A percentile compares a stretch with the other conserved stretches of the same genome.
Conservation (phyloP, 2,113 vertebrate genomes). For the Aegithalos caudatus region DNA sequence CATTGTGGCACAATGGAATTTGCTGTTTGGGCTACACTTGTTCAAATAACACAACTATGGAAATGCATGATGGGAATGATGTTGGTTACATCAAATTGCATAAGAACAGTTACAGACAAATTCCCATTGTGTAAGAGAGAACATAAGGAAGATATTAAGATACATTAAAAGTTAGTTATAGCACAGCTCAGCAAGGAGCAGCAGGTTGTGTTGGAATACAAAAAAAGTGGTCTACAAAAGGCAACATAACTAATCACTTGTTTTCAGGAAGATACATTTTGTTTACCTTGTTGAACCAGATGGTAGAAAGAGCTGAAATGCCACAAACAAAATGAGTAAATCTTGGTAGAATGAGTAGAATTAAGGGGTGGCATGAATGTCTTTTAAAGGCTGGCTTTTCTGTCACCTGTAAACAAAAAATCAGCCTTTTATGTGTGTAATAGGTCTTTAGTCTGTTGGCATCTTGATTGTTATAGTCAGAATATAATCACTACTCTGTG, state of each 20-base stretch:
- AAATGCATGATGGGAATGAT: background rate
- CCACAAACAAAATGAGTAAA: background rate
- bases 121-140: background rate
- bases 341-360: background rate
- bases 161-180: accelerated
- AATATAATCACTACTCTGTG: background rate
- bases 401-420: background rate
- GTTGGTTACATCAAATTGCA: background rate
- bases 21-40: background rate
- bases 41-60: accelerated
- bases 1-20: background rate
- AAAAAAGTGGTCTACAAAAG: background rate
- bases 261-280: background rate
- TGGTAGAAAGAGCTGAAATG: background rate
- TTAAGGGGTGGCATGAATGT: background rate
- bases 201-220: background rate
- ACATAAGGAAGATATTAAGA: background rate
- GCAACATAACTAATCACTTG: background rate
- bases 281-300: background rate
- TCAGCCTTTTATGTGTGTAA: background rate
- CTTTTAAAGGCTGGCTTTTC: background rate
- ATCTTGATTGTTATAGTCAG: background rate
- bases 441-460: background rate
- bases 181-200: background rate
- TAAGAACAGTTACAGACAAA: background rate